Percentiles rank a stretch among this genome's conserved stretches.
phyloP scores from a whole-genome alignment of 2,797 vertebrate species.

The Sus cebifrons region DNA sequence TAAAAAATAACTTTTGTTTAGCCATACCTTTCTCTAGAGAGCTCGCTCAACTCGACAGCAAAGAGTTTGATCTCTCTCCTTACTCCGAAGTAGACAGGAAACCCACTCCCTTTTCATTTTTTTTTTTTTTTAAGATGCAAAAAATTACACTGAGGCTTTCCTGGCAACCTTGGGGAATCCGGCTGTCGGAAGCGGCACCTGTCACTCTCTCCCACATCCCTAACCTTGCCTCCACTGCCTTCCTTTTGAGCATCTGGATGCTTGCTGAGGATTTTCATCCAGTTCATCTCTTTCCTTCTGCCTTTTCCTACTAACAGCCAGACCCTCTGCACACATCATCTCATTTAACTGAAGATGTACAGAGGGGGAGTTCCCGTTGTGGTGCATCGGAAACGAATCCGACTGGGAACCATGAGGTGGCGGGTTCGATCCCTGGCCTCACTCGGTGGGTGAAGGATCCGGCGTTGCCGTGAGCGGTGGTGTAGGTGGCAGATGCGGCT shows the following conservation, averaged over 20 bases:
- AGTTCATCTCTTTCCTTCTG: not conserved
- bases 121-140: not conserved
- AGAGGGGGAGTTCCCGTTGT: not conserved
- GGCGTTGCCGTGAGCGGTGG: too few species aligned
- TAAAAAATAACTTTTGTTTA: constrained; percentile 81
- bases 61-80: constrained; percentile 8
- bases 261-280: constrained; percentile 3
- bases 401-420: too few species aligned
- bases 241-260: not conserved
- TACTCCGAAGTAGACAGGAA: constrained; percentile 25
- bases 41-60: not conserved
- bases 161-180: not conserved
- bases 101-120: constrained; percentile 22
- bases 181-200: not conserved
- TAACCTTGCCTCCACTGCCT: not conserved
- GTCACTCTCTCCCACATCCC: not conserved
- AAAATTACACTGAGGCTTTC: not conserved
- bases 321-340: not conserved
- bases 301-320: not conserved
- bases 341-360: not conserved
- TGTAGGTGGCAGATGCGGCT: too few species aligned
- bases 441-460: too few species aligned
- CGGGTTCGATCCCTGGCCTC: too few species aligned
- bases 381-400: too few species aligned
- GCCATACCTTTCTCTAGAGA: constrained; percentile 61